Base-by-base conservation (phyloP, 2,113 vertebrate genomes). In the Pterophyllum scalare region DNA sequence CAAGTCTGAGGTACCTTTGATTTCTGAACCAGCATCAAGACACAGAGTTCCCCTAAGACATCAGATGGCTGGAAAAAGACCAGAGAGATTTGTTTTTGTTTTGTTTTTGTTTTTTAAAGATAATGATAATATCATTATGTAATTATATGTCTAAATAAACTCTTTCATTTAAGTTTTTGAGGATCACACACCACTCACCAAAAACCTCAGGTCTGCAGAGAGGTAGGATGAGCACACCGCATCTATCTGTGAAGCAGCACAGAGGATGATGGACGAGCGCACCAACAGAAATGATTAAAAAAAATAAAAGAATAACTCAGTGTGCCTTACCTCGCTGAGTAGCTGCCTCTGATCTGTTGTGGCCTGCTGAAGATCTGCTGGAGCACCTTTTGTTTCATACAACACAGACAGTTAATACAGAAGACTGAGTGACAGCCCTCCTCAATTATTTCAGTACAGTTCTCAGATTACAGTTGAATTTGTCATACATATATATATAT, bases 1-100 rank as follows among this genome's bases (percentile, higher is more conserved):
- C 40, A 49, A 22, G 5, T 17, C 11, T 26, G 20, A 57, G 2
- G 14, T 96, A 99, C 98, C 97, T 97, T 96, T 87, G 95, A 92
- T 80, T 96, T 97, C 83, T 96, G 96, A 84, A 96, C 93, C 91
- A 95, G 88, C 91, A 97, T 89, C 87, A 95, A 81, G 81, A 95
- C 92, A 93, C 98, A 99, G 90, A 99, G 94, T 76, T 98, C 96
- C 93, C 95, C 95, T 83, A 99, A 28, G 43, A 87, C 79, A 60
- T 89, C 94, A 43, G 96, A 90, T 12, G 83, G 88, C 98, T 99
- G 92, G 56, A 84, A 74, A 31, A 77, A 57, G 24, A 26, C 4
- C 17, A 74, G 28, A 77, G 28, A 20, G 15, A 7, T 6, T 33
- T 33, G 6, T 33, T 33, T 6, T 33, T 1, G 6, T 33, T n/a